A percentile compares a stretch with the other conserved stretches of the same genome.
Conservation (phyloP, 1,140 invertebrate species). For the Sycobia sp. region DNA sequence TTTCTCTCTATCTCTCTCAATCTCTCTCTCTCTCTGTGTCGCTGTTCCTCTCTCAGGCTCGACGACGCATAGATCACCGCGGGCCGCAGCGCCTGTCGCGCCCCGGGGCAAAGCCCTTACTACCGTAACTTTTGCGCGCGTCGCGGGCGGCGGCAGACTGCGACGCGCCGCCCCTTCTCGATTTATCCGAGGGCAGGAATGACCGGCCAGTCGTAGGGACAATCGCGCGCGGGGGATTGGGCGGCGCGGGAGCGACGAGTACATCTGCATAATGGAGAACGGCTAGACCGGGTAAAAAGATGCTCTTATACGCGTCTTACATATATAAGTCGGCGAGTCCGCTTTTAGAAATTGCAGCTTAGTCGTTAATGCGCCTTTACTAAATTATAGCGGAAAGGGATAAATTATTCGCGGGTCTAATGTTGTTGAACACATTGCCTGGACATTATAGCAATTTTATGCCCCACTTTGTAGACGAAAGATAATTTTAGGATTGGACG, state of each 20-base stretch:
- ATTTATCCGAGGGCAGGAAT: slow-evolving; percentile 30
- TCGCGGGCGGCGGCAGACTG: background rate
- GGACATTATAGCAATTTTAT: no score
- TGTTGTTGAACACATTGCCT: no score
- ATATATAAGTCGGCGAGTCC: no score
- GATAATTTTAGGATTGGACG: no score
- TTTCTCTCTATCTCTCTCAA: no score
- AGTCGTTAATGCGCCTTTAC: no score
- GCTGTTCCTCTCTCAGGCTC: no score
- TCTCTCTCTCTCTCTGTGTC: no score
- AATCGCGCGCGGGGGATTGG: background rate
- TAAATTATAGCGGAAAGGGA: no score
- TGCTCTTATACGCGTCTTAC: background rate
- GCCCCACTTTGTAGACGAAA: no score
- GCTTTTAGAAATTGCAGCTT: no score
- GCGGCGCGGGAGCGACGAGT: background rate
- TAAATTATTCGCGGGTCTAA: no score
- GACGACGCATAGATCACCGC: slow-evolving; percentile 23
- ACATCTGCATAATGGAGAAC: slow-evolving; percentile 33
- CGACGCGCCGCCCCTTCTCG: slow-evolving; percentile 25
- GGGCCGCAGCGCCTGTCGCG: slow-evolving; percentile 3
- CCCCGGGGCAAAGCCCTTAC: slow-evolving; percentile 1
- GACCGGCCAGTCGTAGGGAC: slow-evolving; percentile 12
- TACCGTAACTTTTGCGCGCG: slow-evolving; percentile 8
- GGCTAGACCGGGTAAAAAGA: slow-evolving; percentile 1